A percentile compares a stretch with the other conserved stretches of the same genome.
phyloP scores from a whole-genome alignment of 2,113 vertebrate species.

The Syrrhaptes paradoxus region DNA sequence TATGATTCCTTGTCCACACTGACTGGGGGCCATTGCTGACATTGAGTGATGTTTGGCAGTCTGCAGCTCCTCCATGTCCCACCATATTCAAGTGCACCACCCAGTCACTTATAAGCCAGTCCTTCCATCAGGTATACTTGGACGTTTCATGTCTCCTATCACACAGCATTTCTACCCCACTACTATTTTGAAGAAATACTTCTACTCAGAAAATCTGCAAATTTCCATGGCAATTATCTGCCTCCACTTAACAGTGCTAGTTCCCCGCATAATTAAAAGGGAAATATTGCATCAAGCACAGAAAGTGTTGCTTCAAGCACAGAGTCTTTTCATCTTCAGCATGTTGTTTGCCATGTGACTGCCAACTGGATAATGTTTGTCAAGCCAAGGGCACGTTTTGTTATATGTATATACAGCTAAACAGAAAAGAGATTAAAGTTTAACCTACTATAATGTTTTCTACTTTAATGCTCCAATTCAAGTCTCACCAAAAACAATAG shows the following conservation, averaged over 20 bases:
- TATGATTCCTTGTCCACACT: background rate
- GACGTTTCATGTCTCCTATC: background rate
- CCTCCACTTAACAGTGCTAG: background rate
- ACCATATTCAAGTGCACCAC: background rate
- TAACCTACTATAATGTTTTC: background rate
- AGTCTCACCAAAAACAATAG: background rate
- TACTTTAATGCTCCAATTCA: background rate
- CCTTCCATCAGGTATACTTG: background rate
- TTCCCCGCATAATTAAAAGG: background rate
- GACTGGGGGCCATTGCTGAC: background rate
- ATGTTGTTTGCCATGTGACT: background rate
- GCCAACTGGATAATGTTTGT: background rate
- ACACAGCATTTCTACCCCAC: background rate
- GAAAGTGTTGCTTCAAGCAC: background rate
- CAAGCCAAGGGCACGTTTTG: slow-evolving; percentile 4
- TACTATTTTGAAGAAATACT: background rate
- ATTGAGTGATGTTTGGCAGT: background rate
- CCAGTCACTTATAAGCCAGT: background rate
- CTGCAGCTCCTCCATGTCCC: background rate
- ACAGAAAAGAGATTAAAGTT: slow-evolving; percentile 26
- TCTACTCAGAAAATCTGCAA: background rate
- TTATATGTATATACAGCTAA: background rate
- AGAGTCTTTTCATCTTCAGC: background rate
- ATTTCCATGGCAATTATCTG: background rate
- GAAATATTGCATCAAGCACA: background rate